Percentiles rank a stretch among this genome's conserved stretches.
These are phyloP conservation scores for Kryptolebias ocellatus DNA, from an alignment of 2,797 vertebrate species.

Conservation along the genomic window DNA sequence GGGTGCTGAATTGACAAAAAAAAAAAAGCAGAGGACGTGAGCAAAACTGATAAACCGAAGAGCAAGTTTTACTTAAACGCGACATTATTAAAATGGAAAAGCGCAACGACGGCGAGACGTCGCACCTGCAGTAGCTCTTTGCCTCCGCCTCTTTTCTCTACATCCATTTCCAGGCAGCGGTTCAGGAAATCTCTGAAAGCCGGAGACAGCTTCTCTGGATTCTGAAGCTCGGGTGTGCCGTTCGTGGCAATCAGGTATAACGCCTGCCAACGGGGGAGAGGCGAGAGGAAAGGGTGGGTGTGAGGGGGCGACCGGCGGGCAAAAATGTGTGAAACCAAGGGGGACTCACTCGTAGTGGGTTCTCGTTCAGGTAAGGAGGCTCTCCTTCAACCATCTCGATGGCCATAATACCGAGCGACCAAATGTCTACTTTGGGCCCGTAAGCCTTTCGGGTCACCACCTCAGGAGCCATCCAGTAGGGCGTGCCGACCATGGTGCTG, in stretches of 20 bases:
- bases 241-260: conserved; percentile 98
- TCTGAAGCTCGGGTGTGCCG: conserved; percentile 96
- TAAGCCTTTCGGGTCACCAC: conserved; percentile 98
- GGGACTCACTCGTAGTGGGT: conserved; percentile 92
- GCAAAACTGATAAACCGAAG: neutral
- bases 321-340: neutral
- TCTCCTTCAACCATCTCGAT: conserved; percentile 99
- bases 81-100: neutral
- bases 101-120: neutral
- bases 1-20: conserved; percentile 85
- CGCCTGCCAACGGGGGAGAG: conserved; percentile 79
- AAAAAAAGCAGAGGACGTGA: neutral
- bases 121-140: conserved; percentile 95
- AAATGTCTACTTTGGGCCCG: conserved; percentile 97
- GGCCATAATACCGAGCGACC: conserved; percentile 98
- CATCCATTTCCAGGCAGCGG: conserved; percentile 97
- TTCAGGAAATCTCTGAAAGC: conserved; percentile 97
- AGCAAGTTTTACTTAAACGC: neutral
- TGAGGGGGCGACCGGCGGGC: neutral
- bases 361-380: conserved; percentile 97
- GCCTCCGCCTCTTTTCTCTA: conserved; percentile 95
- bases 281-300: neutral
- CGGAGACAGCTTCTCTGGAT: conserved; percentile 95
- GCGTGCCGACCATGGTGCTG: conserved; percentile 98
- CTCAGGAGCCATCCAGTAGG: conserved; percentile 99